Percentiles rank a stretch among this genome's conserved stretches.
Evolutionary conservation across 2,888 invertebrate genomes (phyloP).

Genomic region (Carabus problematicus): DNA sequence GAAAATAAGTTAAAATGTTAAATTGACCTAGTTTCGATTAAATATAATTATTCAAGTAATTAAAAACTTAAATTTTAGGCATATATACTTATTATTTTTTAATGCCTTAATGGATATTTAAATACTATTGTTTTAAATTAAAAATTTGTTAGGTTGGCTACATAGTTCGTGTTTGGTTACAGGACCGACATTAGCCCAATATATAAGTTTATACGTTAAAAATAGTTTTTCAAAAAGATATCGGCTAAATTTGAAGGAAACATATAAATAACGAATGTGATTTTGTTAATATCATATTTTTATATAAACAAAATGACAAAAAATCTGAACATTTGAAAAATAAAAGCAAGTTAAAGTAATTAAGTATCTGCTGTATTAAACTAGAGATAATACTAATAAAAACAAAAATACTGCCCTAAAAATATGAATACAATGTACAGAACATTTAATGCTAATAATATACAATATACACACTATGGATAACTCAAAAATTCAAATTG

Average conservation of each 20-base stretch:
- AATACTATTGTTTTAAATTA: neutral
- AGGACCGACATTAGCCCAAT: neutral
- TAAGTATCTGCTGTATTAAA: neutral
- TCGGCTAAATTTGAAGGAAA: too few species aligned
- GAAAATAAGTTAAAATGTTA: neutral
- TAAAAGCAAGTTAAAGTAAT: neutral
- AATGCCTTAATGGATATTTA: neutral
- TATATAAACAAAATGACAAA: too few species aligned
- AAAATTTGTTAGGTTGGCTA: neutral
- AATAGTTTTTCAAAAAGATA: too few species aligned
- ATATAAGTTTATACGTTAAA: too few species aligned
- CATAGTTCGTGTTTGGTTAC: neutral
- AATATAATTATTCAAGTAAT: neutral
- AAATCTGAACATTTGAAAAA: too few species aligned
- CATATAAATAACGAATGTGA: too few species aligned
- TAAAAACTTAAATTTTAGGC: too few species aligned
- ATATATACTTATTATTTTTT: too few species aligned
- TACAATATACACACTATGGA: too few species aligned
- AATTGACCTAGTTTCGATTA: neutral
- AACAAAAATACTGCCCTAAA: conserved; percentile 12
- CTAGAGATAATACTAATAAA: neutral
- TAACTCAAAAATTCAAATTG: too few species aligned
- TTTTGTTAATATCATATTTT: too few species aligned
- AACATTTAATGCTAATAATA: too few species aligned
- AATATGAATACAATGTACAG: neutral